Conservation (phyloP, 2,888 invertebrate species). For the Desoria tigrina region DNA sequence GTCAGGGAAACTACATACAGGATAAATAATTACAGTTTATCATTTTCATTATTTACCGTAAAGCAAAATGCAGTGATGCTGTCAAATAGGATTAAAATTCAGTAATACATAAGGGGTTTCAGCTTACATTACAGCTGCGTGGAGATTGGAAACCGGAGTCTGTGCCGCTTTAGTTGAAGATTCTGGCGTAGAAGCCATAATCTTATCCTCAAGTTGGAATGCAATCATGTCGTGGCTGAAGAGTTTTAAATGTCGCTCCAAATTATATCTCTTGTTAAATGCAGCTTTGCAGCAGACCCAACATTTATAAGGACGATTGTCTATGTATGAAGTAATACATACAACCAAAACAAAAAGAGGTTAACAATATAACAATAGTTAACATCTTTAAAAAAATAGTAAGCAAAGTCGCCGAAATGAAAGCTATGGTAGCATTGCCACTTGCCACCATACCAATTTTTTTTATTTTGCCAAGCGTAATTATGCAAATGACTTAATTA, state of each 20-base stretch:
- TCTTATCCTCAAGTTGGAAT: constrained; percentile 51
- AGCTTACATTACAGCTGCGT: constrained; percentile 45
- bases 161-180: neutral
- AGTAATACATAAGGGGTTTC: neutral
- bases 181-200: constrained; percentile 48
- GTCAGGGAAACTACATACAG: constrained; percentile 8
- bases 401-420: no score
- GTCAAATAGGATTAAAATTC: no score
- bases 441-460: no score
- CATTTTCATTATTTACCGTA: neutral
- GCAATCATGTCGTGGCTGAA: constrained; percentile 53
- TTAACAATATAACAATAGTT: no score
- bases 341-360: no score
- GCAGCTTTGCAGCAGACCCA: constrained; percentile 69
- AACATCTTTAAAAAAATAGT: no score
- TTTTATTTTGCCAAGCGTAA: no score
- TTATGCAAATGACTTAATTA: no score
- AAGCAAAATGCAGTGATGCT: neutral
- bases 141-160: constrained; percentile 46
- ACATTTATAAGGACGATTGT: constrained; percentile 70
- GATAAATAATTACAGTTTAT: no score
- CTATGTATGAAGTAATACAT: no score
- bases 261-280: constrained; percentile 76
- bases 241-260: constrained; percentile 57
- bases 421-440: no score